A percentile compares a stretch with the other conserved stretches of the same genome.
phyloP scores from a whole-genome alignment of 2,888 invertebrate genomes.

The Allygus modestus region DNA sequence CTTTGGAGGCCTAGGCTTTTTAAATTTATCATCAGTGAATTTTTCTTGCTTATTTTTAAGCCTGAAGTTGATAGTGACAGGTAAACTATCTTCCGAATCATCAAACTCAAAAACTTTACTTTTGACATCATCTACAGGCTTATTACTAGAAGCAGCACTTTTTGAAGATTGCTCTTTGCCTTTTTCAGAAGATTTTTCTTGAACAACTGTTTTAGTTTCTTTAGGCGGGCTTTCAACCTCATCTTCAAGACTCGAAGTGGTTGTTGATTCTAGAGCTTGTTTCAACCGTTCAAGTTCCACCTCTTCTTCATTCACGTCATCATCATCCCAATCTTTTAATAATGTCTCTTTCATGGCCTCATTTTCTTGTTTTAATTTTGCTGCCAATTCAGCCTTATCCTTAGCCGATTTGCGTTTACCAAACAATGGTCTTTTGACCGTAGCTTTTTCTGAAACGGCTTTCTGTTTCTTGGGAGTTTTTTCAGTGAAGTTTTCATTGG shows the following conservation, averaged over 20 bases:
- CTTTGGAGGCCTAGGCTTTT: conserved; percentile 48
- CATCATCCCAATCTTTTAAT: conserved; percentile 88
- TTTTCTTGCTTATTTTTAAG: conserved; percentile 45
- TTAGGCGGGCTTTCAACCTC: background rate
- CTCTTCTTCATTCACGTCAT: conserved; percentile 75
- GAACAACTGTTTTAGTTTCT: background rate
- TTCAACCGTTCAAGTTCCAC: conserved; percentile 71
- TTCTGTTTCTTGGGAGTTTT: conserved; percentile 74
- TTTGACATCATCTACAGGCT: conserved; percentile 28
- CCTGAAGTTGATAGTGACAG: conserved; percentile 57
- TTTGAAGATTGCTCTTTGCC: conserved; percentile 64
- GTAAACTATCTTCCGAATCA: conserved; percentile 73
- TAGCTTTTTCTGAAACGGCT: conserved; percentile 60
- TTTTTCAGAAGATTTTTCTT: conserved; percentile 5
- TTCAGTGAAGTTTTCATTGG: conserved; percentile 73
- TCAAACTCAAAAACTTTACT: conserved; percentile 54
- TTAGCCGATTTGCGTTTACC: conserved; percentile 73
- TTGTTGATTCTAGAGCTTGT: conserved; percentile 63
- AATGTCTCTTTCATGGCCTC: conserved; percentile 83
- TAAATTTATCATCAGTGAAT: conserved; percentile 54
- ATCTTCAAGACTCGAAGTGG: conserved; percentile 25
- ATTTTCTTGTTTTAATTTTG: conserved; percentile 77
- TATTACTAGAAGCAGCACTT: conserved; percentile 71
- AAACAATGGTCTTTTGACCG: conserved; percentile 64
- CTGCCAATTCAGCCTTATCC: conserved; percentile 71